Base-by-base conservation (phyloP, 2,113 vertebrate species). In the Lates calcarifer region DNA sequence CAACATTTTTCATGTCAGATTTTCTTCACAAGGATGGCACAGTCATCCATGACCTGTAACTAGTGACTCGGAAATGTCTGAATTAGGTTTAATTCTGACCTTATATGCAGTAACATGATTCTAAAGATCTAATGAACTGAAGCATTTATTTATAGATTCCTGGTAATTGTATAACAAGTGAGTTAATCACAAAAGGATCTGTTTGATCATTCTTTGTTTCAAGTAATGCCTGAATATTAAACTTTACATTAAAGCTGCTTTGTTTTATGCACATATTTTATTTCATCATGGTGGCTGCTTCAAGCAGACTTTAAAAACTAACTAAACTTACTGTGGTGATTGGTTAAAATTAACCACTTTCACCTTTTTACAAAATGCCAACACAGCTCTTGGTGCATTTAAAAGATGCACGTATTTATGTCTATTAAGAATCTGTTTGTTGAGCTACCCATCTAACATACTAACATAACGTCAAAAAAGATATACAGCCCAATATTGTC, bases 121-220 rank as follows among this genome's bases (percentile, higher is more conserved):
- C 3, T 29, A 1, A 15, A 80, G 60, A 80, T 71, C 53, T 37
- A 45, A 76, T 62, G 39, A 66, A 72, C 47, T 57, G 33, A 51
- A 1, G 13, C 18, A 47, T 60, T 72, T 53, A 62, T 67, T 72
- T 41, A 45, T 66, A 58, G 15, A 81, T 17, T 56, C 14, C 14
- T 13, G 20, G 0, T 49, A 28, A 49, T 20, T 45, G 45, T 22
- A 60, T 60, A 37, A 66, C 17, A 55, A 65, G 81, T 15, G 20
- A 49, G 61, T 55, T 65, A 77, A 66, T 73, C 35, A 67, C 22
- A 5, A 11, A 39, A 39, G 28, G 18, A 45, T 61, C 62, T 29
- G 26, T 83, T 72, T 82, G 49, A 82, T 76, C 47, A 24, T 24
- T 51, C 51, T 63, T 79, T 79, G 68, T 47, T 84, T 70, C 22